Base-by-base conservation (phyloP, 2,888 invertebrate species). In the Caenorhabditis macrosperma region DNA sequence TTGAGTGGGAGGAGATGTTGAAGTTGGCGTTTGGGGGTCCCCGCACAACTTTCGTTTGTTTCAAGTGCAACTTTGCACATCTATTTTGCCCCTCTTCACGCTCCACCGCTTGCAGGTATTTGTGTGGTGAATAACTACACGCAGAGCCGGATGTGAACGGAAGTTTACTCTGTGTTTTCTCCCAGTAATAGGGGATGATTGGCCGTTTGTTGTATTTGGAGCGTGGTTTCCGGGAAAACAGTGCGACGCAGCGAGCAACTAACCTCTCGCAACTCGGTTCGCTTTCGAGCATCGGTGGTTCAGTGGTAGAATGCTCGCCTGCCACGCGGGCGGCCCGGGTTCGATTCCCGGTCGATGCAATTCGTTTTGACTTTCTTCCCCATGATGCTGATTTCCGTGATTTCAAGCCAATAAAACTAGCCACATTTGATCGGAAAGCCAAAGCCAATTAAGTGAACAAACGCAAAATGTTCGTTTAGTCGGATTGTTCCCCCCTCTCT, bases 301-400 rank as follows among this genome's bases (percentile, higher is more conserved):
- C 86, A 85, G 83, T 86, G 85, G 86, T 86, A 86, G 86, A 85
- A 86, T 86, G 83, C 85, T 85, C 86, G 85, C 85, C 85, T 86
- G 85, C 86, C 86, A 86, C 86, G 85, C 85, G 86, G 83, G 83
- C 81, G 85, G 81, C 85, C 85, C 86, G 85, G 86, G 86, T 86
- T 86, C 86, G 85, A 86, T 86, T 86, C 86, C 86, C 86, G 86
- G 86, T 10, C 10, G 5, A 33, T 7, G 5, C 33, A 33, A 10
- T 10, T 4, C 9, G 6, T 28, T 52, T 30, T 30, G 4, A 28
- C 24, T 30, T 1, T 1, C n/a, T 20, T 30, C 17, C 30, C 41
- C 50, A 22, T 26, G 2, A 44, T 17, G 44, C 50, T 50, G 50
- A 50, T 50, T 50, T 50, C 50, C 26, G 2, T 50, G 24, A 50